Evolutionary conservation across 2,797 vertebrate genomes (phyloP).

Genomic region (Meda fulgida): DNA sequence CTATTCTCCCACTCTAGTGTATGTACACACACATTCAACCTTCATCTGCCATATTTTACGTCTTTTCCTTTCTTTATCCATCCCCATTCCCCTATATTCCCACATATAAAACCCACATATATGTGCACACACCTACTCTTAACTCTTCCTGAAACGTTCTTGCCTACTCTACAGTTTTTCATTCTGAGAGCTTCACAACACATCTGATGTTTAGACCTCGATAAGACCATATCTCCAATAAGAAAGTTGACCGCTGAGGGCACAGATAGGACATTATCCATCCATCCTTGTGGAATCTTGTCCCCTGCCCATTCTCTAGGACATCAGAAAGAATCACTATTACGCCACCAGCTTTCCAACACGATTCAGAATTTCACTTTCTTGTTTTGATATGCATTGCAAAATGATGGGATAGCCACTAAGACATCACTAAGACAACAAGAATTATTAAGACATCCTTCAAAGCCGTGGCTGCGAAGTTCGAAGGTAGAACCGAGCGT

Average conservation of each 20-base stretch:
- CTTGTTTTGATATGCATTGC: slow-evolving; percentile 5
- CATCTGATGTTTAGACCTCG: background rate
- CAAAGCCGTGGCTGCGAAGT: no score
- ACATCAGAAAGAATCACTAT: background rate
- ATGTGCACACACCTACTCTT: slow-evolving; percentile 44
- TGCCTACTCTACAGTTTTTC: slow-evolving; percentile 3
- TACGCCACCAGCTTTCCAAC: background rate
- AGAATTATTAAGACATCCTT: background rate
- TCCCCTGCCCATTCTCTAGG: background rate
- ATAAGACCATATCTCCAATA: background rate
- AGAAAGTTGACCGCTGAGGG: slow-evolving; percentile 25
- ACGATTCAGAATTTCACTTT: background rate
- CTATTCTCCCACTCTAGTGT: slow-evolving; percentile 45
- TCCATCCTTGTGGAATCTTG: background rate
- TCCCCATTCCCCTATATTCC: background rate
- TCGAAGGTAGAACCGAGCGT: background rate
- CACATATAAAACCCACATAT: slow-evolving; percentile 24
- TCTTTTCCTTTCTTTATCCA: slow-evolving; percentile 6
- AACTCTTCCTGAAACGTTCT: background rate
- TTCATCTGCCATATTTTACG: slow-evolving; percentile 12
- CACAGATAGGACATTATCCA: background rate
- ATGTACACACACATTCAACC: slow-evolving; percentile 24
- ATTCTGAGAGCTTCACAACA: slow-evolving; percentile 9
- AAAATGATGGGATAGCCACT: background rate
- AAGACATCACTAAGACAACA: no score